Conservation (phyloP, 23 tunicate genomes). For the Phallusia fumigata region DNA sequence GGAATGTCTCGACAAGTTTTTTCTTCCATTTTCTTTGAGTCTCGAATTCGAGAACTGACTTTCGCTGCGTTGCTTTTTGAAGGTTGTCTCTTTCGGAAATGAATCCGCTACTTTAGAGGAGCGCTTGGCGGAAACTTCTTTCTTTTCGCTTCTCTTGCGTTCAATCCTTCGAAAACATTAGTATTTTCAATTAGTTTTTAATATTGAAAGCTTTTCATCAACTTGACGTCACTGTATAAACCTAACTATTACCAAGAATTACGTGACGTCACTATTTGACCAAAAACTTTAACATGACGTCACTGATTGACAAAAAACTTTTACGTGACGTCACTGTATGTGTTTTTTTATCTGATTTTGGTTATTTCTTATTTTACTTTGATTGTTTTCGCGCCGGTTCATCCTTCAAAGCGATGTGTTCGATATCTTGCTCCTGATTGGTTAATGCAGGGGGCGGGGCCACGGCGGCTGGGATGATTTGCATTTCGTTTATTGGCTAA, state of each 20-base stretch:
- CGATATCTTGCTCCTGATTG: neutral
- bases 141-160: constrained; percentile 7
- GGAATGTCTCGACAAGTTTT: too few relatives aligned
- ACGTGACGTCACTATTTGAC: neutral
- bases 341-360: too few relatives aligned
- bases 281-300: neutral
- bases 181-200: too few relatives aligned
- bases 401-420: neutral
- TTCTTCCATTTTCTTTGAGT: too few relatives aligned
- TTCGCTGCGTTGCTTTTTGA: neutral
- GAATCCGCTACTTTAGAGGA: neutral
- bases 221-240: too few relatives aligned
- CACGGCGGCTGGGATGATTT: too few relatives aligned
- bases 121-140: neutral
- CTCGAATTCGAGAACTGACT: neutral
- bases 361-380: neutral
- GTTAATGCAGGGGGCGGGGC: neutral
- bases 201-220: too few relatives aligned
- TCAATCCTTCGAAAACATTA: neutral
- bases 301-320: too few relatives aligned
- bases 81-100: neutral
- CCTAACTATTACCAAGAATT: too few relatives aligned
- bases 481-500: too few relatives aligned
- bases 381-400: neutral
- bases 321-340: too few relatives aligned